A percentile compares a stretch with the other conserved stretches of the same genome.
phyloP scores from a whole-genome alignment of 2,113 vertebrate species.

The Trematocara macrostoma region DNA sequence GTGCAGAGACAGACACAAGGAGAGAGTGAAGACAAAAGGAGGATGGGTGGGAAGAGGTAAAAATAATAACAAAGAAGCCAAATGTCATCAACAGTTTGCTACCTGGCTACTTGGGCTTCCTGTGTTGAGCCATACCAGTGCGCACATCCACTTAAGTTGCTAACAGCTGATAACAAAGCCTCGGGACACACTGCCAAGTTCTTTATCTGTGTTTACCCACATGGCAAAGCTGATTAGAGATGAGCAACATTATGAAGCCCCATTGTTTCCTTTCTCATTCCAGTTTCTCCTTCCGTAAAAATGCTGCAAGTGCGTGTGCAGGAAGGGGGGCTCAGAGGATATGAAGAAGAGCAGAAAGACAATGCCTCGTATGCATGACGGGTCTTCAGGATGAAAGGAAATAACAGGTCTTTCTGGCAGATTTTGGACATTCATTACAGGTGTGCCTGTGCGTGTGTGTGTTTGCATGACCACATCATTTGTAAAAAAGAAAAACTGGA shows the following conservation, averaged over 20 bases:
- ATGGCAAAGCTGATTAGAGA: constrained; percentile 73
- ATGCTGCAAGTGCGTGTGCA: not conserved
- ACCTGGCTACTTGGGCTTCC: constrained; percentile 30
- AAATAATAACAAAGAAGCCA: constrained; percentile 45
- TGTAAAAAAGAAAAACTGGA: not conserved
- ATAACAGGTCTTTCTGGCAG: constrained; percentile 38
- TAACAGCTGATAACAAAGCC: constrained; percentile 63
- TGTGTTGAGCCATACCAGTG: constrained; percentile 38
- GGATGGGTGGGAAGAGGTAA: constrained; percentile 29
- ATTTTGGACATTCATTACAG: constrained; percentile 19
- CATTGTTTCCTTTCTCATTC: constrained; percentile 61
- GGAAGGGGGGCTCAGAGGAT: constrained; percentile 11
- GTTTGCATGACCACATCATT: not conserved
- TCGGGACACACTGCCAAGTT: constrained; percentile 66
- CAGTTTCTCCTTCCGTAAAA: constrained; percentile 28
- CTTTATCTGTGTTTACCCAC: constrained; percentile 72
- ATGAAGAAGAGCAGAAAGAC: constrained; percentile 40
- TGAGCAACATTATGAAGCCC: constrained; percentile 58
- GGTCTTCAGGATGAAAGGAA: constrained; percentile 36
- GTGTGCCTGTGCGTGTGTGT: not conserved
- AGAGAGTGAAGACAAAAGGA: constrained; percentile 55
- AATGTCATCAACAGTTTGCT: constrained; percentile 46
- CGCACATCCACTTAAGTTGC: constrained; percentile 55
- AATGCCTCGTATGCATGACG: constrained; percentile 27
- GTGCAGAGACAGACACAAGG: constrained; percentile 49